Conservation (phyloP, 2,113 vertebrate species). For the Anser brachyrhynchus region DNA sequence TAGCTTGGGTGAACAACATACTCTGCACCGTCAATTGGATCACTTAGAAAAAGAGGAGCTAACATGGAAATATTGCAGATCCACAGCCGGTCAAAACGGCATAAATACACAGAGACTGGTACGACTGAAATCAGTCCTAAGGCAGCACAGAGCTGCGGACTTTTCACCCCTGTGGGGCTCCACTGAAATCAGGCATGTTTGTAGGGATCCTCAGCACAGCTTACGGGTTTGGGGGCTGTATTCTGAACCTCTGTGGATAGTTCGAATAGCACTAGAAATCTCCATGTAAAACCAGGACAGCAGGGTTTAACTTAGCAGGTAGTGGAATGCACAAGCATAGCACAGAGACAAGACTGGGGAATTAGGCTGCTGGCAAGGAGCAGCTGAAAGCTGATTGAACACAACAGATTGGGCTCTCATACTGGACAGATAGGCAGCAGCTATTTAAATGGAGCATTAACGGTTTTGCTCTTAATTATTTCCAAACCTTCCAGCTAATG, state of each 20-base stretch:
- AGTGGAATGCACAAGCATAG: constrained; percentile 62
- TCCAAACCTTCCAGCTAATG: constrained; percentile 42
- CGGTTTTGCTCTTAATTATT: constrained; percentile 70
- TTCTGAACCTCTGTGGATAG: not conserved
- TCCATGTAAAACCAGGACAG: not conserved
- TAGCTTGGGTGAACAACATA: not conserved
- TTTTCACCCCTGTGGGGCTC: not conserved
- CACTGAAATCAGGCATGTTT: not conserved
- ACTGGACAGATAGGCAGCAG: constrained; percentile 66
- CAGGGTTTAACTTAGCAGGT: constrained; percentile 52
- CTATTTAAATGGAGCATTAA: constrained; percentile 62
- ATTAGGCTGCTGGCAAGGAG: constrained; percentile 61
- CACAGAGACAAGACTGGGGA: constrained; percentile 59
- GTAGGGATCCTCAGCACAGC: not conserved
- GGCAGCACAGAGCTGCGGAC: constrained; percentile 2
- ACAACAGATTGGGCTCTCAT: constrained; percentile 66
- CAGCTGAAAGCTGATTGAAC: constrained; percentile 64
- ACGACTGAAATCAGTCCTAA: not conserved
- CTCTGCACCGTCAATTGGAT: not conserved
- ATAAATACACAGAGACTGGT: not conserved
- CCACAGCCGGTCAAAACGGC: not conserved
- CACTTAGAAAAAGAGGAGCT: not conserved
- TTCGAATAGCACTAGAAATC: constrained; percentile 48
- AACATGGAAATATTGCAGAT: not conserved
- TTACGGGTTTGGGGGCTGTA: not conserved